Evolutionary conservation across 2,113 vertebrate species (phyloP), one percentile per base, ranked within the genome.

Genomic region (Mugil cephalus): DNA sequence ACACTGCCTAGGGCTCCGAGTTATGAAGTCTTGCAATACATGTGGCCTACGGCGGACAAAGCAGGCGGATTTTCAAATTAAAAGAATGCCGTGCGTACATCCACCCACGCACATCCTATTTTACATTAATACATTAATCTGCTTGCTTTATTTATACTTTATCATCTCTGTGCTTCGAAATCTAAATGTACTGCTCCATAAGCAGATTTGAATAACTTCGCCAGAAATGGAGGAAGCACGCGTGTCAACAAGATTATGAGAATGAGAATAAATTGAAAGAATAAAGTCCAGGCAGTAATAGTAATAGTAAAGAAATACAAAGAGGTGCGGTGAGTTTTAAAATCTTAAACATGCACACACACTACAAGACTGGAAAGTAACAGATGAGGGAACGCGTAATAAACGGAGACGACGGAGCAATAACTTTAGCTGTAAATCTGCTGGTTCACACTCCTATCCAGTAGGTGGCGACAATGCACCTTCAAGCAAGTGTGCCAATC

Each of bases 61-160:
- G 14, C 40, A 43, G 4, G 36, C 61, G 24, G 21, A n/a, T 39
- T 54, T 42, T 45, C 13, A 4, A 19, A 48, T 76, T 21, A 11
- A 66, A 5, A 53, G 46, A 63, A 8, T 35, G 17, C 50, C 30
- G 5, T 30, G 18, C 45, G 17, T 5, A 54, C 21, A 34, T 7
- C 60, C 43, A 62, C 42, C 59, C 72, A 60, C 85, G 24, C 79
- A 64, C 69, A 77, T 61, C n/a, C 36, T 15, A 24, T 18, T 14
- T 40, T 69, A 10, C 34, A 24, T 58, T 39, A 21, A 15, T 21
- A 21, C 15, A 35, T 42, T 47, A 9, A 38, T 39, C 40, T 10
- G n/a, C 17, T 48, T 30, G 24, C 30, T 69, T 38, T 17, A 56
- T 38, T 30, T 47, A 38, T 24, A 30, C 21, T 11, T 14, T 18